Conservation (phyloP, 2,888 invertebrate genomes). For the Kuschelorhynchus macadamiae region DNA sequence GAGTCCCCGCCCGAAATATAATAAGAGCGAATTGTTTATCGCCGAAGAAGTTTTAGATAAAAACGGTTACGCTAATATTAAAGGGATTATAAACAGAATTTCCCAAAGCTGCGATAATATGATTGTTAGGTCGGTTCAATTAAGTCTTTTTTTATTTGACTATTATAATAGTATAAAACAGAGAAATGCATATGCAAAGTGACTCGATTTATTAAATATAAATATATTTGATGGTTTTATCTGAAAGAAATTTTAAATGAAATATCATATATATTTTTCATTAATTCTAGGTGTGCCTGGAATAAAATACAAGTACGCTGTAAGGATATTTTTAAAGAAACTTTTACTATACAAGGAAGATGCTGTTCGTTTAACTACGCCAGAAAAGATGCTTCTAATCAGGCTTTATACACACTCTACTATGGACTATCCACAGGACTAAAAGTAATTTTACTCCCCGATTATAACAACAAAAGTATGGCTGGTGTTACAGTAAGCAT, state of each 20-base stretch:
- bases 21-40: slow-evolving; percentile 36
- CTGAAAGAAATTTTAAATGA: too few species aligned
- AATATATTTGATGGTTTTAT: too few species aligned
- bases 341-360: slow-evolving; percentile 60
- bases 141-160: too few species aligned
- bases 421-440: slow-evolving; percentile 61
- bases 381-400: slow-evolving; percentile 10
- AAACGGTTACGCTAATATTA: slow-evolving; percentile 55
- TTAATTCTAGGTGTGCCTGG: slow-evolving; percentile 61
- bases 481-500: slow-evolving; percentile 28
- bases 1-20: too few species aligned
- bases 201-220: too few species aligned
- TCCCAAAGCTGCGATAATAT: slow-evolving; percentile 61
- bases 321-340: slow-evolving; percentile 57
- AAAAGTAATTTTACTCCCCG: slow-evolving; percentile 58
- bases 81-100: slow-evolving; percentile 54
- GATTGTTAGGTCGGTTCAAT: slow-evolving; percentile 14
- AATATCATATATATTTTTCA: too few species aligned
- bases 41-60: slow-evolving; percentile 55
- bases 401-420: slow-evolving; percentile 50
- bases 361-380: slow-evolving; percentile 67
- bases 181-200: too few species aligned
- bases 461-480: slow-evolving; percentile 18
- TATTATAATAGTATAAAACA: too few species aligned
- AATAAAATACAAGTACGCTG: slow-evolving; percentile 58